Base-by-base conservation (phyloP, 1,140 invertebrate genomes). In the Drosophila bifasciata region DNA sequence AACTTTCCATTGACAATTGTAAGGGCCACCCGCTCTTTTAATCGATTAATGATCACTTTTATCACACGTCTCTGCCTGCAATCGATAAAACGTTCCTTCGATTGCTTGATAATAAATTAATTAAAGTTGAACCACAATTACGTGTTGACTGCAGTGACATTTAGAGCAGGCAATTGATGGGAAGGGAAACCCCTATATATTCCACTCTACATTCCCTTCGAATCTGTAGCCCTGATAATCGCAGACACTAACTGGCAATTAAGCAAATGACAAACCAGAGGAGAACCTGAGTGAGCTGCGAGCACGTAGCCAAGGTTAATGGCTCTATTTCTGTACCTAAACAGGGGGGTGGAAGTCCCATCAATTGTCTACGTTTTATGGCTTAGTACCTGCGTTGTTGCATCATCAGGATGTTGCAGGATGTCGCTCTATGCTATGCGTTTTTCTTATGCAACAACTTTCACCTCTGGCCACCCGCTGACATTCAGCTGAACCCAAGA, bases 221-320 rank as follows among this genome's bases (percentile, higher is more conserved):
- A 28, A 40, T 36, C 59, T 19, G n/a, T n/a, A 50, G 66, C 63
- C 44, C 57, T 49, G 77, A 81, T 80, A 77, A 71, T 79, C 75
- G 76, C 45, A 23, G 69, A 15, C 76, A 71, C 80, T 83, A 70
- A 69, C 41, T 19, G 66, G 48, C 71, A 76, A 76, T 79, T 79
- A 79, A 48, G 36, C 71, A 67, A 75, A 74, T 59, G 61, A 76
- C 66, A 51, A 50, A 52, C 32, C 9, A 64, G 46, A 79, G 40
- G 41, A 79, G 40, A 36, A 16, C 40, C 53, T 57, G 68, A 32
- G 3, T 9, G 3, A 11, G 28, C 28, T 3, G 52, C 66, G 36
- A 39, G 49, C 80, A 86, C 80, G 80, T 86, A 86, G 81, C 28
- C 68, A 79, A 81, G 77, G 80, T 63, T 85, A 85, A 85, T 85